Evolutionary conservation across 2,797 vertebrate genomes (phyloP).

Genomic region (Poeciliopsis presidionis): DNA sequence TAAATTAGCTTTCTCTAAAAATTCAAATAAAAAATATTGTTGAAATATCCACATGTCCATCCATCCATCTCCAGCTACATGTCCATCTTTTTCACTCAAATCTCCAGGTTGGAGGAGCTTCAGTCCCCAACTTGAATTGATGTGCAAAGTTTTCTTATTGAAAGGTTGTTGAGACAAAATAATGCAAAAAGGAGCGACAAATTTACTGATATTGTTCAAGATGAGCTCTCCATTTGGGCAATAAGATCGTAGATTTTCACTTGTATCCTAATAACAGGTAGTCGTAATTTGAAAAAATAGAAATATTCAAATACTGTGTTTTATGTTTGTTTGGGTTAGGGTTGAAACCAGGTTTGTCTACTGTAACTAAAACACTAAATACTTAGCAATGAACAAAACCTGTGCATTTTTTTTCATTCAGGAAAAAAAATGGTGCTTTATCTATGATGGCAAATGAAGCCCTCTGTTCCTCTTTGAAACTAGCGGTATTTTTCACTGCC

Average conservation of each 20-base stretch:
- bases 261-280: not conserved
- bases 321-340: not conserved
- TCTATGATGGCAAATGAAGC: constrained; percentile 4
- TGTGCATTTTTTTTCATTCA: not conserved
- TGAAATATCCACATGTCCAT: too few species aligned
- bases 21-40: too few species aligned
- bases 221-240: not conserved
- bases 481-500: not conserved
- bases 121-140: not conserved
- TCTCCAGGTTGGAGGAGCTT: too few species aligned
- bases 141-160: not conserved
- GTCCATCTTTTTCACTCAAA: too few species aligned
- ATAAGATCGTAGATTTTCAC: not conserved
- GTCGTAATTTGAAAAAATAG: not conserved
- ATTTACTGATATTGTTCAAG: not conserved
- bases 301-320: not conserved
- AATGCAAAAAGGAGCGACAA: not conserved
- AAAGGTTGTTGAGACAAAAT: not conserved
- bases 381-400: not conserved
- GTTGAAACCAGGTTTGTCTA: not conserved
- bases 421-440: not conserved
- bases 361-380: not conserved
- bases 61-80: too few species aligned
- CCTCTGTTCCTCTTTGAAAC: constrained; percentile 12
- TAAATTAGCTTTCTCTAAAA: too few species aligned